Conservation (phyloP, 2,113 vertebrate species). For the Planiliza haematocheilus region DNA sequence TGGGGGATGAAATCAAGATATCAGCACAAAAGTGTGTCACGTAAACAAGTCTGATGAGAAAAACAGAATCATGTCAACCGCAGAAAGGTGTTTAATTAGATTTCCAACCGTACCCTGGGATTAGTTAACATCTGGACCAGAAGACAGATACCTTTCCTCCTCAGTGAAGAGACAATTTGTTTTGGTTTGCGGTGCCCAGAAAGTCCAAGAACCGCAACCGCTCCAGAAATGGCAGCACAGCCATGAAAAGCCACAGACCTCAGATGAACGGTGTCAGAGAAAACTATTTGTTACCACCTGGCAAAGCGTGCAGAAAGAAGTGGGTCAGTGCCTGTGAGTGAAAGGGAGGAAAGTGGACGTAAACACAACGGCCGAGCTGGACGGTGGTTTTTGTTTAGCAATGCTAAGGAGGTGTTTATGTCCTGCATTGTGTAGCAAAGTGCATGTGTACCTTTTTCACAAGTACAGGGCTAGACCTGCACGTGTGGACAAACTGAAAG, state of each 20-base stretch:
- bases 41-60: neutral
- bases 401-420: slow-evolving; percentile 4
- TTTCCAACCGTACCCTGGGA: neutral
- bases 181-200: slow-evolving; percentile 23
- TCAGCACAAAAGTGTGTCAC: slow-evolving; percentile 14
- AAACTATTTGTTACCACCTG: slow-evolving; percentile 42
- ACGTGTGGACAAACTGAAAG: too few relatives aligned
- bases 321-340: neutral
- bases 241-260: slow-evolving; percentile 38
- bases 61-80: slow-evolving; percentile 1
- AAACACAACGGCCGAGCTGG: slow-evolving; percentile 20
- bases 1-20: slow-evolving; percentile 33
- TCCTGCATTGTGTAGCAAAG: slow-evolving; percentile 3
- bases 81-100: neutral
- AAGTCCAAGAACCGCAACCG: slow-evolving; percentile 27
- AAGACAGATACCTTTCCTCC: slow-evolving; percentile 17
- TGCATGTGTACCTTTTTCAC: neutral
- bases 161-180: neutral
- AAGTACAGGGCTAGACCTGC: too few relatives aligned
- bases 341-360: slow-evolving; percentile 23
- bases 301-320: slow-evolving; percentile 10
- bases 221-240: slow-evolving; percentile 16
- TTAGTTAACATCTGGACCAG: slow-evolving; percentile 44
- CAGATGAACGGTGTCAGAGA: slow-evolving; percentile 13
- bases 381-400: too few relatives aligned